Evolutionary conservation across 2,888 invertebrate genomes (phyloP).

Genomic region (Heteromyza rotundicornis): DNA sequence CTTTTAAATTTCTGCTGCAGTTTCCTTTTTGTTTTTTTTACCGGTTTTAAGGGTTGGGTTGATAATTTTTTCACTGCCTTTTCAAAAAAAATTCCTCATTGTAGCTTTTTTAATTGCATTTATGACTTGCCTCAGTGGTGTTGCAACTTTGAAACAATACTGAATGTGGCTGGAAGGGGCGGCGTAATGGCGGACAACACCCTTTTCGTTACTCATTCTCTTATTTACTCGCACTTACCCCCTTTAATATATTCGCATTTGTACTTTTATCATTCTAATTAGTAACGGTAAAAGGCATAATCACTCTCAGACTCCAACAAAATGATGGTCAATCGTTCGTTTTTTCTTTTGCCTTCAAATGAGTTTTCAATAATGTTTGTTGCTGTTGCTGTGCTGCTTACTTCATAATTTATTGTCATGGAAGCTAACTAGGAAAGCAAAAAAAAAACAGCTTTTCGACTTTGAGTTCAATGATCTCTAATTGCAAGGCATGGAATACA

Average conservation of each 20-base stretch:
- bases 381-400: conserved; percentile 8
- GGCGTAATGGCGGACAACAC: background rate
- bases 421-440: background rate
- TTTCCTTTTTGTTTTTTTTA: conserved; percentile 10
- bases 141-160: background rate
- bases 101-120: conserved; percentile 31
- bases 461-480: conserved; percentile 8
- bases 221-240: background rate
- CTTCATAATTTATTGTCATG: conserved; percentile 26
- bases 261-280: conserved; percentile 2
- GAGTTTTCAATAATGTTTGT: no score
- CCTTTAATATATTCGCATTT: background rate
- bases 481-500: background rate
- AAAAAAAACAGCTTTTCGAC: background rate
- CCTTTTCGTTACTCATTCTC: background rate
- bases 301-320: no score
- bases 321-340: no score
- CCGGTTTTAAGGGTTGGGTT: background rate
- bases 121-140: background rate
- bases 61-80: background rate
- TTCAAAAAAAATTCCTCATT: no score
- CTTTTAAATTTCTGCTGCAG: conserved; percentile 55
- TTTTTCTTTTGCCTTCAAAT: no score
- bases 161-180: no score
- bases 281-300: background rate